Percentiles rank a stretch among this genome's conserved stretches.
Evolutionary conservation across 1,140 invertebrate genomes (phyloP).

Genomic region (Eumaeus atala): DNA sequence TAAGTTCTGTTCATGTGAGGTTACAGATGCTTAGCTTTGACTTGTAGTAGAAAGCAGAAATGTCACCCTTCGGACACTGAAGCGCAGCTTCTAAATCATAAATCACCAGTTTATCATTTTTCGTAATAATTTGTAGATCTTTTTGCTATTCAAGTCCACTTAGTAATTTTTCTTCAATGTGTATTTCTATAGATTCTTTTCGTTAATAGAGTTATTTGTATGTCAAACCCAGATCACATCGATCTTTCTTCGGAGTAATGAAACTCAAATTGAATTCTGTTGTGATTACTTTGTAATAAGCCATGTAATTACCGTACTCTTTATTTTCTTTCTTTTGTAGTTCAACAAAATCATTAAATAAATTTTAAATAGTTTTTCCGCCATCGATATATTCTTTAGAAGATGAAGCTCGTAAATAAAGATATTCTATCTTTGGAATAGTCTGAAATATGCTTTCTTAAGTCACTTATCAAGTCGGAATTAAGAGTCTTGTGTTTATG

Average conservation of each 20-base stretch:
- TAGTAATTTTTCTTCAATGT: slow-evolving; percentile 23
- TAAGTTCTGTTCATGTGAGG: slow-evolving; percentile 43
- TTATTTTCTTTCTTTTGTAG: slow-evolving; percentile 3
- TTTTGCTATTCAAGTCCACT: slow-evolving; percentile 15
- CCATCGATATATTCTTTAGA: slow-evolving; percentile 10
- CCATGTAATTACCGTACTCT: slow-evolving; percentile 2
- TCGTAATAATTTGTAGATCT: slow-evolving; percentile 17
- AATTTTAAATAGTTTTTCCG: slow-evolving; percentile 10
- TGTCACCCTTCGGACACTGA: too few relatives aligned
- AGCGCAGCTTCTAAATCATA: slow-evolving; percentile 27
- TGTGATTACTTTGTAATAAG: slow-evolving; percentile 15
- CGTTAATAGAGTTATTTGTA: slow-evolving; percentile 11
- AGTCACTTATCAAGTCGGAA: slow-evolving; percentile 12
- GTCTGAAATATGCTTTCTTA: slow-evolving; percentile 6
- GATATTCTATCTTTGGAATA: slow-evolving; percentile 18
- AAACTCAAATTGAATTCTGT: slow-evolving; percentile 20
- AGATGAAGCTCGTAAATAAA: slow-evolving; percentile 14
- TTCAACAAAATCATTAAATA: slow-evolving; percentile 12
- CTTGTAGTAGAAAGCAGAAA: slow-evolving; percentile 54
- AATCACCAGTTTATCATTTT: slow-evolving; percentile 16
- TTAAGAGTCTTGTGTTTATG: slow-evolving; percentile 8
- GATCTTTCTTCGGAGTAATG: slow-evolving; percentile 23
- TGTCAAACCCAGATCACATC: slow-evolving; percentile 21
- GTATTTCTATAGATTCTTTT: slow-evolving; percentile 15
- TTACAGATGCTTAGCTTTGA: slow-evolving; percentile 63